Conservation (phyloP, 1,140 invertebrate genomes). For the Ceratosolen solmsi region DNA sequence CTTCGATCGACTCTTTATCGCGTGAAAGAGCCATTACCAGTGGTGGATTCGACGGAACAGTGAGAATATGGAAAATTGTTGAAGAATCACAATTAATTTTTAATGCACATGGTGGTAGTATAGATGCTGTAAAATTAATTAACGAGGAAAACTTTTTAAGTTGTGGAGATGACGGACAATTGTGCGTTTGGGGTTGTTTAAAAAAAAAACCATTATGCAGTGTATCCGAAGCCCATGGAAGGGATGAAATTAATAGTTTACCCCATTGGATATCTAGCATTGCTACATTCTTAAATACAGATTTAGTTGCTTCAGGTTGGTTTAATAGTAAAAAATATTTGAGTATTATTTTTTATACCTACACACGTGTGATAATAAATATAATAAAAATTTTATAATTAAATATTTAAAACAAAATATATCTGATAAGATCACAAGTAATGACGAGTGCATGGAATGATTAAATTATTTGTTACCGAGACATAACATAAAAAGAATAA, state of each 20-base stretch:
- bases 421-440: neutral
- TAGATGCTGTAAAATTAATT: constrained; percentile 91
- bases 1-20: constrained; percentile 88
- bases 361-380: too few species aligned
- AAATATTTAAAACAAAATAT: constrained; percentile 10
- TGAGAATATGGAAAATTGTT: constrained; percentile 95
- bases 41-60: constrained; percentile 88
- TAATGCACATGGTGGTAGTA: constrained; percentile 85
- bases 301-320: constrained; percentile 91
- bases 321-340: constrained; percentile 1
- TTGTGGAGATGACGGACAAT: constrained; percentile 89
- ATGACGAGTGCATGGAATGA: neutral
- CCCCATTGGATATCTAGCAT: constrained; percentile 91
- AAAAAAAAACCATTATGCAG: constrained; percentile 92
- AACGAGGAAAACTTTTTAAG: constrained; percentile 95
- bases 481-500: too few species aligned
- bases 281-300: constrained; percentile 86
- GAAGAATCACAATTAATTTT: constrained; percentile 97
- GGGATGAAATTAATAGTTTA: constrained; percentile 76
- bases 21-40: constrained; percentile 90
- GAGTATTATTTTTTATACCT: neutral
- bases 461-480: neutral
- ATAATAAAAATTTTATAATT: neutral
- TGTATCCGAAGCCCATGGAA: constrained; percentile 85
- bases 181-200: constrained; percentile 89